Evolutionary conservation across 2,888 invertebrate genomes (phyloP).

Genomic region (Parelbella ahira): DNA sequence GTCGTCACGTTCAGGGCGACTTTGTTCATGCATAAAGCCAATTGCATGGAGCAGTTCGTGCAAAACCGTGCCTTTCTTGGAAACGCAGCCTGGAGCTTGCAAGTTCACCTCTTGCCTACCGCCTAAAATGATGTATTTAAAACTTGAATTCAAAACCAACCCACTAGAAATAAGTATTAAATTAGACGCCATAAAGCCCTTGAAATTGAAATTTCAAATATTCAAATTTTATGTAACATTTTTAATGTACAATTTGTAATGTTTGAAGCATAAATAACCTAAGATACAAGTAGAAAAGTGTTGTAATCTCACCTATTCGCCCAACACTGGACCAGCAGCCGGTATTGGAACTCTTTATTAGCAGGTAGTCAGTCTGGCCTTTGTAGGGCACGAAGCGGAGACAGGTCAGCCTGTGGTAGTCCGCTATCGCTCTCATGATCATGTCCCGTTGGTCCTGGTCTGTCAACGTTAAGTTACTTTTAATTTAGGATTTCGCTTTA

Average conservation of each 20-base stretch:
- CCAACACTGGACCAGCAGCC: slow-evolving; percentile 93
- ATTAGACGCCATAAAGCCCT: too few relatives aligned
- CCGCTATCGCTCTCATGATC: slow-evolving; percentile 85
- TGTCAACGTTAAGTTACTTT: slow-evolving; percentile 37
- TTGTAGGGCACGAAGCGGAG: slow-evolving; percentile 85
- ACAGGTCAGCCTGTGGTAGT: slow-evolving; percentile 88
- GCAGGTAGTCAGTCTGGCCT: slow-evolving; percentile 84
- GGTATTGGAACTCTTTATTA: slow-evolving; percentile 83
- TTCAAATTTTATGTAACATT: too few relatives aligned
- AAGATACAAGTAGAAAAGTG: too few relatives aligned
- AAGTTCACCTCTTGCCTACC: slow-evolving; percentile 86
- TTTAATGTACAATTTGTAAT: too few relatives aligned
- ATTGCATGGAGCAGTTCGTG: slow-evolving; percentile 90
- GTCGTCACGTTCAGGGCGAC: slow-evolving; percentile 86
- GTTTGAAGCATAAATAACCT: too few relatives aligned
- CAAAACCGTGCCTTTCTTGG: slow-evolving; percentile 86
- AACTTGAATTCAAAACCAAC: too few relatives aligned
- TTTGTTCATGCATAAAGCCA: slow-evolving; percentile 92
- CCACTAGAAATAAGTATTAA: too few relatives aligned
- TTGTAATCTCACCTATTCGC: slow-evolving; percentile 78
- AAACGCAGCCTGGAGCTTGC: slow-evolving; percentile 86
- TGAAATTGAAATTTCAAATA: too few relatives aligned
- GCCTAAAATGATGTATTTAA: slow-evolving; percentile 39
- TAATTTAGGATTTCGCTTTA: too few relatives aligned
- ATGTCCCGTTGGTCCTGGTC: slow-evolving; percentile 78